Base-by-base conservation (phyloP, 2,888 invertebrate genomes). In the Harmothoe impar region DNA sequence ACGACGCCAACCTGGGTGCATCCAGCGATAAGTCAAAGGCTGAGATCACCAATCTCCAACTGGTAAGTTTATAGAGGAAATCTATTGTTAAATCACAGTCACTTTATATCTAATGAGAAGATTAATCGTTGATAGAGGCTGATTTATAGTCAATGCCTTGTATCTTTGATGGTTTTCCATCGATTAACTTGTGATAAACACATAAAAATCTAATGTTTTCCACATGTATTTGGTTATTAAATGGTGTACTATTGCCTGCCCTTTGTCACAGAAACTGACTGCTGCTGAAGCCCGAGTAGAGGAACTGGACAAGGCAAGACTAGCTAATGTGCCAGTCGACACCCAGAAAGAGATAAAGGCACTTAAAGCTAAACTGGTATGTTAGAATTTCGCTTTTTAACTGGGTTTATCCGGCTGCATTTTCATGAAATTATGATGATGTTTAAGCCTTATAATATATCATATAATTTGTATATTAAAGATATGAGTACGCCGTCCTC, bases 261-360 rank as follows among this genome's bases (percentile, higher is more conserved):
- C 86, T 68, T 89, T 25, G 5, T 7, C 31, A 31, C 35, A 90
- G 90, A 90, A 90, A 90, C 25, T 94, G 72, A 90, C 91, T 33
- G 91, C 91, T 7, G 23, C 93, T 12, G 92, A 94, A 91, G 90
- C 89, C 5, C 91, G 93, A 56, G 93, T 92, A 85, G 93, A 94
- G 29, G 93, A 93, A 72, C 92, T 95, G 78, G 95, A 95, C 91
- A 93, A 93, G 29, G 94, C 93, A 29, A 92, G 93, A 88, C 90
- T 95, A 81, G 93, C 94, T 17, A 94, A 94, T 91, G 92, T 94
- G 10, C 95, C 95, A 10, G 92, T 94, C 3, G 94, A 95, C 91
- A 93, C 94, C 35, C 94, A 94, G 10, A 94, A 94, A 68, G 95
- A 95, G 90, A 94, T 95, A 23, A 93, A 94, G 90, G 93, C 94